Conservation (phyloP, 2,113 vertebrate species). For the Hystrix cristata region DNA sequence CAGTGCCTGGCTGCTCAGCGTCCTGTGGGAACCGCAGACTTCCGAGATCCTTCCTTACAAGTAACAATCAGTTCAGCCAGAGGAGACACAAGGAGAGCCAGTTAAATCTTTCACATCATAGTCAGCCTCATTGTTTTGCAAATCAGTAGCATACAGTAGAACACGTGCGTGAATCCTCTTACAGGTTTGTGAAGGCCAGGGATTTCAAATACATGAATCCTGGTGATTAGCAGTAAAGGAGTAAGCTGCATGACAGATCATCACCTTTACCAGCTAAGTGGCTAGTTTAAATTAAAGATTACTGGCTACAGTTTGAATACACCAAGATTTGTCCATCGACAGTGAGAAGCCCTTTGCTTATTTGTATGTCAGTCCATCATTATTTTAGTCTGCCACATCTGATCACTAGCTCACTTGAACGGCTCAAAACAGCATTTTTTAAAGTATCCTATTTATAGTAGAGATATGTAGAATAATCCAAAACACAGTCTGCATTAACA, state of each 20-base stretch:
- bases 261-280: constrained; percentile 76
- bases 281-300: constrained; percentile 80
- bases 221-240: constrained; percentile 86
- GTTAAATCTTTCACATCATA: constrained; percentile 92
- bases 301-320: constrained; percentile 59
- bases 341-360: constrained; percentile 41
- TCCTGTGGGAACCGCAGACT: constrained; percentile 87
- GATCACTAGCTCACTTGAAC: constrained; percentile 72
- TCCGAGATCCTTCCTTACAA: constrained; percentile 91
- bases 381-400: constrained; percentile 58
- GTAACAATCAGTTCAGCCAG: constrained; percentile 90
- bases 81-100: constrained; percentile 86
- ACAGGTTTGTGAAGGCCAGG: constrained; percentile 82
- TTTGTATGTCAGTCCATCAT: constrained; percentile 64
- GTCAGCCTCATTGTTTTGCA: constrained; percentile 93
- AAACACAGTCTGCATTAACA: constrained; percentile 73
- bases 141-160: constrained; percentile 91
- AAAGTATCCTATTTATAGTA: constrained; percentile 81
- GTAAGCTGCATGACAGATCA: constrained; percentile 85
- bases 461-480: constrained; percentile 70
- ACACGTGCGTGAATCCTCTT: constrained; percentile 87
- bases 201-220: constrained; percentile 86
- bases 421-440: constrained; percentile 77
- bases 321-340: constrained; percentile 64
- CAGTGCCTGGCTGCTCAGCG: constrained; percentile 80